Evolutionary conservation across 2,113 vertebrate species (phyloP).

Genomic region (Nerophis lumbriciformis): DNA sequence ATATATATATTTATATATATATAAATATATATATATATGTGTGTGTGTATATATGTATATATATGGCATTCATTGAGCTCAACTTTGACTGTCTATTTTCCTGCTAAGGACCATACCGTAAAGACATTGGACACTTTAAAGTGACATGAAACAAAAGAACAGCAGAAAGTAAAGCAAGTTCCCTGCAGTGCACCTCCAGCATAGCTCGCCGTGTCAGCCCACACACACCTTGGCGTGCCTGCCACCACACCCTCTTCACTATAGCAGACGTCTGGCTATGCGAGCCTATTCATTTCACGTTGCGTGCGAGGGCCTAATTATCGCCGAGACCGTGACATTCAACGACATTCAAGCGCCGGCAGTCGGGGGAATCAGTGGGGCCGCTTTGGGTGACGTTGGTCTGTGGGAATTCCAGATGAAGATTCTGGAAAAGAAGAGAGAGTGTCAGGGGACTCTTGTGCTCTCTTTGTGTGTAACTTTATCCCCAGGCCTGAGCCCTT

Average conservation of each 20-base stretch:
- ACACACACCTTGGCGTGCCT: slow-evolving; percentile 36
- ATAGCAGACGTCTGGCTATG: slow-evolving; percentile 28
- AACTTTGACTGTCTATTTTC: no score
- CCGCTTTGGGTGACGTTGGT: slow-evolving; percentile 55
- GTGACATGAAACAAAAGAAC: no score
- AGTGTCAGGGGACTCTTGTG: slow-evolving; percentile 15
- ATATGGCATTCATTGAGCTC: no score
- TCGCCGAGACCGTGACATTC: slow-evolving; percentile 59
- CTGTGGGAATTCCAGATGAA: slow-evolving; percentile 47
- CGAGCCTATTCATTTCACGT: slow-evolving; percentile 47
- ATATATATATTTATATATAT: no score
- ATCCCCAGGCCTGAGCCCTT: slow-evolving; percentile 46
- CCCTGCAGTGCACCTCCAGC: background rate
- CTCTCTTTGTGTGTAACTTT: slow-evolving; percentile 62
- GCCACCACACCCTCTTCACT: slow-evolving; percentile 46
- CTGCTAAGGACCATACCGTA: no score
- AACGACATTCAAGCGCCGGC: slow-evolving; percentile 54
- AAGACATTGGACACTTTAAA: no score
- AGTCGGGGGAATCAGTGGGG: slow-evolving; percentile 44
- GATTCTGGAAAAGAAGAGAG: slow-evolving; percentile 23
- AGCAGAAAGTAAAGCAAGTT: no score
- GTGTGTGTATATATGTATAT: no score
- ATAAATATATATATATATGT: no score
- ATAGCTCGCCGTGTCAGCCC: slow-evolving; percentile 39
- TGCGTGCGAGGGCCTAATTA: slow-evolving; percentile 61